Base-by-base conservation (phyloP, 2,797 vertebrate genomes). In the Picus viridis region DNA sequence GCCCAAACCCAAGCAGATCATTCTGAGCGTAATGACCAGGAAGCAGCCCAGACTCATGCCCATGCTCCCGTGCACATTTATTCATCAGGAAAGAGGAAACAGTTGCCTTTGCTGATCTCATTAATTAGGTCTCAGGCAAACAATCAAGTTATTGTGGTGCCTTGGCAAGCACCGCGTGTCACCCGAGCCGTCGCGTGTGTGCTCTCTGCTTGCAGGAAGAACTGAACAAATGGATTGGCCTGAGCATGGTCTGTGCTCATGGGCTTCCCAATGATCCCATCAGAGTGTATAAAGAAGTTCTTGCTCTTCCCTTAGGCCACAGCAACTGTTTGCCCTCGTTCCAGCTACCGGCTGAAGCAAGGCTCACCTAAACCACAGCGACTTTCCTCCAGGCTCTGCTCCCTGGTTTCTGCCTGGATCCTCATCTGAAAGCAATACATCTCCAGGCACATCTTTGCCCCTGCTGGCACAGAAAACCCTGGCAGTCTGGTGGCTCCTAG, bases 141-240 rank as follows among this genome's bases (percentile, higher is more conserved):
- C 54, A 90, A 67, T 45, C 51, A 61, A 65, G 43, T 68, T 74
- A 61, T 27, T 83, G 68, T 69, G 41, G 59, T 1, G 16, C 51
- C 54, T 90, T 74, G 76, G 75, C 82, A 92, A 85, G 69, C 29
- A 10, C 29, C 2, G 0, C 0, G 0, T 23, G 13, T 58, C 4
- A 1, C 32, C 86, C 57, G 57, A 89, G 65, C 34, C 4, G 1
- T 73, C 0, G 0, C 0, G 0, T 82, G 45, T 24, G 4, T 7
- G 22, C 7, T 65, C 27, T 86, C 15, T 1, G 5, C 27, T 45
- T 83, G 27, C 51, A 85, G 65, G 32, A 80, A 67, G 27, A 74
- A 15, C 24, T 39, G 32, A 15, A 59, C 47, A 58, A 70, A 39
- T 5, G 18, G 10, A 4, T 34, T 73, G 62, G 15, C 32, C 53